phyloP scores from a whole-genome alignment of 2,797 vertebrate genomes.

The Sebastes reedi region DNA sequence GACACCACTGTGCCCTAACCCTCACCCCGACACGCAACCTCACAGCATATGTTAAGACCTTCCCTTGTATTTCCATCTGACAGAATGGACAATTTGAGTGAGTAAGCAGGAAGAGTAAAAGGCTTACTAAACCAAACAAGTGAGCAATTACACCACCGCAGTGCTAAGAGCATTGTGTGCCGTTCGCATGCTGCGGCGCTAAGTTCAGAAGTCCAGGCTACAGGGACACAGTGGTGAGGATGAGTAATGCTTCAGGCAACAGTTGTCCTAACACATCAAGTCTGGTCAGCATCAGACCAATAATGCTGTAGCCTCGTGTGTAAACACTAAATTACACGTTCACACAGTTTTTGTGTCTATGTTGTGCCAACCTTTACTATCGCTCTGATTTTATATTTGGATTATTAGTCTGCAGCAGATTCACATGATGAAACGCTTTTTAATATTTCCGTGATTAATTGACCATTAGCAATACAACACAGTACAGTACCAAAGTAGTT shows the following conservation, averaged over 20 bases:
- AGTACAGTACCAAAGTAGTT: not conserved
- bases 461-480: not conserved
- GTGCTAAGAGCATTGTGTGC: conserved; percentile 4
- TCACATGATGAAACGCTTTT: not conserved
- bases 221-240: conserved; percentile 5
- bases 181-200: conserved; percentile 4
- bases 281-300: not conserved
- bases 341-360: not conserved
- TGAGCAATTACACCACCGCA: conserved; percentile 35
- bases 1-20: conserved; percentile 13
- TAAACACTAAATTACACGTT: not conserved
- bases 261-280: conserved; percentile 11
- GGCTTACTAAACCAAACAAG: conserved; percentile 38
- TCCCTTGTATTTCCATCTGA: conserved; percentile 20
- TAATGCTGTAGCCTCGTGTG: not conserved
- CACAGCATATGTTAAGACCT: not conserved
- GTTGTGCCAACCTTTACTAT: not conserved
- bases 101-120: conserved; percentile 34
- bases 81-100: not conserved
- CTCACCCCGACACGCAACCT: not conserved
- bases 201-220: not conserved
- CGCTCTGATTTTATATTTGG: not conserved
- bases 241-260: not conserved
- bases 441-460: not conserved
- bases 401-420: not conserved